phyloP scores from a whole-genome alignment of 2,888 invertebrate genomes.

The Rhagonycha lutea region DNA sequence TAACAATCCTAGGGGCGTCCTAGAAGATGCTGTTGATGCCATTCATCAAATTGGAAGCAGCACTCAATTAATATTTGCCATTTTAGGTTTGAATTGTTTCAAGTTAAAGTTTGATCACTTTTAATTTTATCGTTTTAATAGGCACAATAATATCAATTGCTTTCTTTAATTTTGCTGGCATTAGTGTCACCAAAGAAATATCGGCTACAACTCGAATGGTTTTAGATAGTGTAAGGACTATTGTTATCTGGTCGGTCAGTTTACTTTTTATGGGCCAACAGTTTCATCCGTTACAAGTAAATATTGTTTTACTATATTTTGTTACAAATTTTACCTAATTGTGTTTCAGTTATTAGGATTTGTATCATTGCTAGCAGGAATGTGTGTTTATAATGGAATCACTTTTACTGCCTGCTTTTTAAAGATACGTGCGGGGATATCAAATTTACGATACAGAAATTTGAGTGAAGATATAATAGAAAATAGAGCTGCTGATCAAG shows the following conservation, averaged over 20 bases:
- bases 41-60: constrained; percentile 78
- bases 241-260: constrained; percentile 88
- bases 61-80: constrained; percentile 64
- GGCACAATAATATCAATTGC: constrained; percentile 86
- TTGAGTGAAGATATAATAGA: constrained; percentile 48
- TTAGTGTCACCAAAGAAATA: constrained; percentile 90
- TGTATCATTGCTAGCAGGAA: constrained; percentile 74
- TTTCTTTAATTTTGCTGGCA: constrained; percentile 90
- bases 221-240: constrained; percentile 79
- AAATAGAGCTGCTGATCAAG: constrained; percentile 47
- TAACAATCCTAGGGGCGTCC: constrained; percentile 70
- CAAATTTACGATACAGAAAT: constrained; percentile 35
- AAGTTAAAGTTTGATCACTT: not conserved
- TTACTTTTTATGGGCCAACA: constrained; percentile 76
- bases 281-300: constrained; percentile 76
- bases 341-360: constrained; percentile 73
- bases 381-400: constrained; percentile 76
- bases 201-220: constrained; percentile 92
- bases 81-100: constrained; percentile 43
- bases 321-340: not conserved
- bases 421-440: constrained; percentile 35
- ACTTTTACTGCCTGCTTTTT: constrained; percentile 41
- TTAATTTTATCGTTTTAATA: constrained; percentile 46
- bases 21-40: constrained; percentile 88
- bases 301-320: not conserved